Evolutionary conservation across 2,888 invertebrate genomes (phyloP), one percentile per base, ranked within the genome.

Genomic region (Euzetes globulus): DNA sequence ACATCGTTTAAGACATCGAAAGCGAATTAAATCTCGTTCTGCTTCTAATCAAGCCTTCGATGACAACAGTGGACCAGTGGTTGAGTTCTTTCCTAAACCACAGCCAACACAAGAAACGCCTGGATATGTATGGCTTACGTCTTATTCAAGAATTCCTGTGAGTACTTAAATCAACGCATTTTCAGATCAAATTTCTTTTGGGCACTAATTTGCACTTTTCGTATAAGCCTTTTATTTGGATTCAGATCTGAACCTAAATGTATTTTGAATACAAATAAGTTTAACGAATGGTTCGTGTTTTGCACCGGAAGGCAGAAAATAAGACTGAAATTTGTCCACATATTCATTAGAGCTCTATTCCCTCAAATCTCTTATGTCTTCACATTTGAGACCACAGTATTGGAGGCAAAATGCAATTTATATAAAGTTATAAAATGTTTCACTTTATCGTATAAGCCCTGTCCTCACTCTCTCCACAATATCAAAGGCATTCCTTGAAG

Each of bases 81-180:
- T 78, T 68, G 77, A 77, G 55, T 77, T 76, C 71, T 78, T 76
- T 74, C 75, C 78, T 45, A 77, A 77, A 55, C 78, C 78, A 9
- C 78, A 78, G 58, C 77, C 78, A 13, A 77, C 76, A 1, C 72
- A 75, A 45, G 72, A 75, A 33, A 76, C 76, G 4, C 72, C 74
- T 7, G 77, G 76, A 27, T 77, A 75, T 73, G 89, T 92, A 78
- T 92, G 92, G 90, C 83, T 93, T 78, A 91, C 92, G 74, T 90
- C 91, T 77, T 91, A 91, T 80, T 91, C 92, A 47, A 87, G 92
- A 79, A 91, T 93, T 79, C 91, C 92, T 81, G 91, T 91, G 83
- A 86, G 86, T 77, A 19, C 9, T 33, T 7, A 27, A 47, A 33
- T 70, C 11, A 70, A 47, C 50, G 17, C 7, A 27, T 60, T 33